These are phyloP conservation scores for Eumerus sabulonum DNA, from an alignment of 2,888 invertebrate species.

Conservation along the genomic window DNA sequence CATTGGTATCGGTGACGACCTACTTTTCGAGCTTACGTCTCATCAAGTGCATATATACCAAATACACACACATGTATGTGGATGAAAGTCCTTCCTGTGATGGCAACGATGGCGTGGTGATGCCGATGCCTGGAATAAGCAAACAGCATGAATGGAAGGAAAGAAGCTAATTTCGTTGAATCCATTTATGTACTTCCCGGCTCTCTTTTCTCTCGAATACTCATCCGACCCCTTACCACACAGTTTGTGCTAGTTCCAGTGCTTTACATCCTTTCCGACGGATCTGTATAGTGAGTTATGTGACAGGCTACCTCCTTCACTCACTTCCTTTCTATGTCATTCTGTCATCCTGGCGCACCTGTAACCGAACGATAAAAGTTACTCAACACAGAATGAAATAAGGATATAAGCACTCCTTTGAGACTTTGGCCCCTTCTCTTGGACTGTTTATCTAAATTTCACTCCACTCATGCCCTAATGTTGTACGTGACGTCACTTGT, in stretches of 20 bases:
- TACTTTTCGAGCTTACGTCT: slow-evolving; percentile 56
- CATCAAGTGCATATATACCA: slow-evolving; percentile 47
- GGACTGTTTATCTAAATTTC: slow-evolving; percentile 46
- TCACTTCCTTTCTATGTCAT: slow-evolving; percentile 4
- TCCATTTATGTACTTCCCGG: slow-evolving; percentile 29
- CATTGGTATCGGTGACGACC: slow-evolving; percentile 63
- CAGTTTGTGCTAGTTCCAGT: no score
- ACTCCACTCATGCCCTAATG: slow-evolving; percentile 26
- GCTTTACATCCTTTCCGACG: no score
- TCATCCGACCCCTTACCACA: no score
- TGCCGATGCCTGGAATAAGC: slow-evolving; percentile 48
- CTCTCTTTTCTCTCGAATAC: no score
- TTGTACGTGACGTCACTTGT: slow-evolving; percentile 57
- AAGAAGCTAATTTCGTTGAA: slow-evolving; percentile 39
- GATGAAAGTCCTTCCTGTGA: slow-evolving; percentile 38
- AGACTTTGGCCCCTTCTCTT: slow-evolving; percentile 23
- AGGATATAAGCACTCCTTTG: slow-evolving; percentile 55
- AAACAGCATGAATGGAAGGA: slow-evolving; percentile 48
- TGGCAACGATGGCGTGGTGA: slow-evolving; percentile 21
- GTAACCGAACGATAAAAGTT: slow-evolving; percentile 15
- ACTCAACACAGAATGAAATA: slow-evolving; percentile 44
- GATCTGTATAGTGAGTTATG: no score
- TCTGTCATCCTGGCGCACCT: slow-evolving; percentile 18
- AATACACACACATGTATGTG: slow-evolving; percentile 1
- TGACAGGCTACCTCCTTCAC: slow-evolving; percentile 28